Evolutionary conservation across 1,140 invertebrate genomes (phyloP).

Genomic region (Stenopsyche tienmushanensis): DNA sequence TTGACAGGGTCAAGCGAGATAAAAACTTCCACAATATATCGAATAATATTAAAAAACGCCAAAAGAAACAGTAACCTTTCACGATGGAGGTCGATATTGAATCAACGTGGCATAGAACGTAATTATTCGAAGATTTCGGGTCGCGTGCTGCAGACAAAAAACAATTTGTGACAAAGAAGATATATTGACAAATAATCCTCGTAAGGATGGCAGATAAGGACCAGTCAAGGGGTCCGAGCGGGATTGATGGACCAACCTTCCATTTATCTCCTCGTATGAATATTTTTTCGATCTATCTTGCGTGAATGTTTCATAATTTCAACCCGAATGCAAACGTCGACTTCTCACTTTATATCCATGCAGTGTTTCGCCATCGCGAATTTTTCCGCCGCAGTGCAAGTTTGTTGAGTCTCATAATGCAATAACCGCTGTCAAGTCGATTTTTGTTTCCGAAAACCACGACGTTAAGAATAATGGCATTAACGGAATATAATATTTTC

Average conservation of each 20-base stretch:
- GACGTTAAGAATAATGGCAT: too few relatives aligned
- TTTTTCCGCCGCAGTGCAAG: too few relatives aligned
- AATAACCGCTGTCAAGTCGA: too few relatives aligned
- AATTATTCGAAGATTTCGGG: constrained; percentile 18
- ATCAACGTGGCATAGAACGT: background rate
- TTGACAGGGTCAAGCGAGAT: background rate
- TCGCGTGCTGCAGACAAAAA: constrained; percentile 26
- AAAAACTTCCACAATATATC: background rate
- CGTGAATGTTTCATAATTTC: too few relatives aligned
- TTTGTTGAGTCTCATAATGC: too few relatives aligned
- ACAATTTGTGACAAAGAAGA: constrained; percentile 20
- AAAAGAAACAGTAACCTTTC: background rate
- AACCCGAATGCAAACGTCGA: too few relatives aligned
- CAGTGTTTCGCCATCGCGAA: too few relatives aligned
- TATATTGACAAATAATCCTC: constrained; percentile 31
- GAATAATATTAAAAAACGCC: background rate
- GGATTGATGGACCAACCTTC: constrained; percentile 2
- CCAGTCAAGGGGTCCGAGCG: constrained; percentile 7
- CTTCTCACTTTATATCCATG: too few relatives aligned
- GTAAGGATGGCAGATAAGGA: constrained; percentile 22
- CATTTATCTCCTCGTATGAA: too few relatives aligned
- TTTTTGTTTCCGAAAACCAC: too few relatives aligned
- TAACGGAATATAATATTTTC: too few relatives aligned
- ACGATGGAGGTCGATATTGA: background rate
- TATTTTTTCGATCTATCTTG: too few relatives aligned